phyloP scores from a whole-genome alignment of 2,888 invertebrate species.

The Calephelis perditalis region DNA sequence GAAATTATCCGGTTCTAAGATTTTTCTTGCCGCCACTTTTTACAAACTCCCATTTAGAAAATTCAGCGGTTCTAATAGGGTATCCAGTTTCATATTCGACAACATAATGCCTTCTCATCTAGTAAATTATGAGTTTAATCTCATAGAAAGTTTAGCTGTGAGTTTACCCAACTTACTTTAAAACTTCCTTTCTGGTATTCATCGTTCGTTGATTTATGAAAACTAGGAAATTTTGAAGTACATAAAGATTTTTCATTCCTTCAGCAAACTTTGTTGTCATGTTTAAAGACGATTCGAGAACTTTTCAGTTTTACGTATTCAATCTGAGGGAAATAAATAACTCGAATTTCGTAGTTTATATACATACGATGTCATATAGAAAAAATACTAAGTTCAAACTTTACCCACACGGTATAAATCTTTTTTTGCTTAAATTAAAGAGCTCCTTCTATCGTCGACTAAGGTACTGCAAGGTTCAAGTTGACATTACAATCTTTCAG shows the following conservation, averaged over 20 bases:
- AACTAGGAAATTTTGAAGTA: constrained; percentile 61
- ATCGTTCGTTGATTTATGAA: constrained; percentile 66
- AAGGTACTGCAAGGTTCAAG: too few species aligned
- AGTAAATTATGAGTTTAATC: constrained; percentile 71
- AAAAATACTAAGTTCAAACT: not conserved
- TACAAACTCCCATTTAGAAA: constrained; percentile 44
- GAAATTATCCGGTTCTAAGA: constrained; percentile 45
- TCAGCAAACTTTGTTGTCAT: constrained; percentile 49
- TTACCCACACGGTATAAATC: not conserved
- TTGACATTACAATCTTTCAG: too few species aligned
- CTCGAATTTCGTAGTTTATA: constrained; percentile 25
- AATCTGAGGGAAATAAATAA: constrained; percentile 28
- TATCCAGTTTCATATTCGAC: constrained; percentile 56
- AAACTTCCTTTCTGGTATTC: constrained; percentile 61
- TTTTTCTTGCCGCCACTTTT: constrained; percentile 37
- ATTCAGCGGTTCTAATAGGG: constrained; percentile 46
- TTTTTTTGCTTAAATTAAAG: too few species aligned
- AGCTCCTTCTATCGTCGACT: too few species aligned
- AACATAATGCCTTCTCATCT: constrained; percentile 61
- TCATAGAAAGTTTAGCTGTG: constrained; percentile 56
- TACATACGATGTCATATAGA: not conserved
- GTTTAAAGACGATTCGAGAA: constrained; percentile 48
- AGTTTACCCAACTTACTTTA: constrained; percentile 63
- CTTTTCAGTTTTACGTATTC: constrained; percentile 36
- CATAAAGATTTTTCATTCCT: constrained; percentile 57